Evolutionary conservation across 2,888 invertebrate genomes (phyloP).

Genomic region (Quadroppia sp.): DNA sequence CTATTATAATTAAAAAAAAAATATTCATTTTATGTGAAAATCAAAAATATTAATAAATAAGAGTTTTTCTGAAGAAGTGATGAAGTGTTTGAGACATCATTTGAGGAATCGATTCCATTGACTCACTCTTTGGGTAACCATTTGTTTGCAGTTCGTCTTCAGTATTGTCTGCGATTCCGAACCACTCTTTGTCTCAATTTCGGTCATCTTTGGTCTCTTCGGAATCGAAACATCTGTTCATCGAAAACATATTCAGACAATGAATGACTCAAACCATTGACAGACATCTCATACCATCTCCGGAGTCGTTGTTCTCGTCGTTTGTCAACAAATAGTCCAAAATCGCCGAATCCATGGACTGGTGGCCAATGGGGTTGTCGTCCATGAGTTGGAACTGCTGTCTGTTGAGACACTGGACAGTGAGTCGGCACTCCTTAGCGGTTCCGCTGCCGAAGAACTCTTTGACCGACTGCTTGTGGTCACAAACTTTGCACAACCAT

Average conservation of each 20-base stretch:
- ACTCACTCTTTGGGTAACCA: neutral
- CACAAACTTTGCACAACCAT: slow-evolving; percentile 38
- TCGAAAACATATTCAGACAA: neutral
- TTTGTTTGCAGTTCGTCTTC: neutral
- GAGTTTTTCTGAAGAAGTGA: neutral
- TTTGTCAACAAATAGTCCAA: neutral
- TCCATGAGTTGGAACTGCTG: no score
- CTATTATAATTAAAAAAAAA: no score
- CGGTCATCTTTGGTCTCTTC: neutral
- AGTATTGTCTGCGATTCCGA: neutral
- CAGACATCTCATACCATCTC: neutral
- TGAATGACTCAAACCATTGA: neutral
- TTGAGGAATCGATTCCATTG: neutral
- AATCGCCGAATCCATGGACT: neutral
- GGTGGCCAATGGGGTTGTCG: neutral
- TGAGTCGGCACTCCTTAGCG: slow-evolving; percentile 20
- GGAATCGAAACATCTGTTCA: neutral
- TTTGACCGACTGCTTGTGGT: slow-evolving; percentile 38
- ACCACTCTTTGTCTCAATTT: neutral
- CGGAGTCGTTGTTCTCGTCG: neutral
- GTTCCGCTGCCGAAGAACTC: slow-evolving; percentile 33
- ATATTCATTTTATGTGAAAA: no score
- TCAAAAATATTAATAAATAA: slow-evolving; percentile 14
- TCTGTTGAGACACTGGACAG: neutral
- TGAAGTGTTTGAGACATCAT: neutral